Evolutionary conservation across 2,888 invertebrate species (phyloP).

Genomic region (Troides helena): DNA sequence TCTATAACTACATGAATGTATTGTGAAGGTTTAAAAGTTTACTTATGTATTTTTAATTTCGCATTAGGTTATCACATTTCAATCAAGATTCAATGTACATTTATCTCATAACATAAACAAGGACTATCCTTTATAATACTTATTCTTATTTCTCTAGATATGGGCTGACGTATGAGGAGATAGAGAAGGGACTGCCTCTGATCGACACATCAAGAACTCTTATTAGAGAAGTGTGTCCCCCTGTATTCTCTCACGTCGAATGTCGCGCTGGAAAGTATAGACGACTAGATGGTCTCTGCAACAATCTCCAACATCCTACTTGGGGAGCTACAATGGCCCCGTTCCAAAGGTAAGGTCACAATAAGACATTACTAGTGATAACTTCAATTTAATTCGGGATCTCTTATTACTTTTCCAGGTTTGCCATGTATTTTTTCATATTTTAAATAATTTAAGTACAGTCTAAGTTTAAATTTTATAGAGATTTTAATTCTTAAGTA

Average conservation of each 20-base stretch:
- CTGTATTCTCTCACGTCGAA: constrained; percentile 91
- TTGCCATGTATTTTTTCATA: no score
- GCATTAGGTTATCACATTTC: no score
- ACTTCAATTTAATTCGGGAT: no score
- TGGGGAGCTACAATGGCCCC: constrained; percentile 94
- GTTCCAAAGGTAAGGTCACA: constrained; percentile 83
- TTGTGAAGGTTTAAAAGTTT: no score
- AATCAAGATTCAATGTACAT: not conserved
- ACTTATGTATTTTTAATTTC: no score
- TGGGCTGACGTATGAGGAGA: constrained; percentile 90
- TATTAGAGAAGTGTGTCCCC: constrained; percentile 92
- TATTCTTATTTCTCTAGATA: constrained; percentile 81
- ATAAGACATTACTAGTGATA: no score
- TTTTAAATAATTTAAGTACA: no score
- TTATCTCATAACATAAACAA: not conserved
- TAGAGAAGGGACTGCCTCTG: constrained; percentile 91
- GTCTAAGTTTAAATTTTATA: no score
- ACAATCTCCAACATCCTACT: constrained; percentile 92
- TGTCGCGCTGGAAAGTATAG: constrained; percentile 94
- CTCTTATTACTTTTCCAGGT: no score
- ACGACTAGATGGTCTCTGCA: constrained; percentile 92
- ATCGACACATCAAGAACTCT: constrained; percentile 94
- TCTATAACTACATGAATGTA: no score
- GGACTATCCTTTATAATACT: not conserved
- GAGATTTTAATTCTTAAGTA: no score